Evolutionary conservation across 2,797 vertebrate species (phyloP).

Genomic region (Lithobates pipiens): DNA sequence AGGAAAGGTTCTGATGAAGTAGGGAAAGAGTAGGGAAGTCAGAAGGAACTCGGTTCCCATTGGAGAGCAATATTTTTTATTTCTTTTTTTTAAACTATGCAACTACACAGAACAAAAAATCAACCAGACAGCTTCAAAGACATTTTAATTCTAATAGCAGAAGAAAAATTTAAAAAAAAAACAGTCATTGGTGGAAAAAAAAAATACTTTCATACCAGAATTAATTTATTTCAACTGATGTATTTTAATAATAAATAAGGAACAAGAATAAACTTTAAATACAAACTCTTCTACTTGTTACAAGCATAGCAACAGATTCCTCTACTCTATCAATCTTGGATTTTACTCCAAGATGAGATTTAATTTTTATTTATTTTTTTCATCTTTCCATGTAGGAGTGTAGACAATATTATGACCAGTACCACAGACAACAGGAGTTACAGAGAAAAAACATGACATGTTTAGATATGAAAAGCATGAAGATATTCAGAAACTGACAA

Average conservation of each 20-base stretch:
- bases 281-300: slow-evolving; percentile 89
- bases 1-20: no score
- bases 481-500: slow-evolving; percentile 81
- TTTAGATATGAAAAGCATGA: slow-evolving; percentile 81
- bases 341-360: slow-evolving; percentile 79
- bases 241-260: slow-evolving; percentile 91
- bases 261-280: slow-evolving; percentile 89
- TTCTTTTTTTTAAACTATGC: no score
- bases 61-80: no score
- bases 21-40: no score
- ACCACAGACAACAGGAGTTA: slow-evolving; percentile 85
- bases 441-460: slow-evolving; percentile 81
- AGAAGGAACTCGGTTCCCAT: no score
- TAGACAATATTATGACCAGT: slow-evolving; percentile 85
- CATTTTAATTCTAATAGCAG: slow-evolving; percentile 84
- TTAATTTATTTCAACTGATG: slow-evolving; percentile 86
- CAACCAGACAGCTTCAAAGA: slow-evolving; percentile 87
- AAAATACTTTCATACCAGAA: slow-evolving; percentile 86
- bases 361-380: slow-evolving; percentile 75
- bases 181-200: slow-evolving; percentile 79
- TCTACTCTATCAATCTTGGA: slow-evolving; percentile 83
- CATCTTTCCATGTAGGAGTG: slow-evolving; percentile 85
- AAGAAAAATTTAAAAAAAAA: slow-evolving; percentile 70
- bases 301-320: slow-evolving; percentile 87
- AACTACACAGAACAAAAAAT: slow-evolving; percentile 83